Conservation (phyloP, 1,140 invertebrate species). For the Macrostomum lignano region DNA sequence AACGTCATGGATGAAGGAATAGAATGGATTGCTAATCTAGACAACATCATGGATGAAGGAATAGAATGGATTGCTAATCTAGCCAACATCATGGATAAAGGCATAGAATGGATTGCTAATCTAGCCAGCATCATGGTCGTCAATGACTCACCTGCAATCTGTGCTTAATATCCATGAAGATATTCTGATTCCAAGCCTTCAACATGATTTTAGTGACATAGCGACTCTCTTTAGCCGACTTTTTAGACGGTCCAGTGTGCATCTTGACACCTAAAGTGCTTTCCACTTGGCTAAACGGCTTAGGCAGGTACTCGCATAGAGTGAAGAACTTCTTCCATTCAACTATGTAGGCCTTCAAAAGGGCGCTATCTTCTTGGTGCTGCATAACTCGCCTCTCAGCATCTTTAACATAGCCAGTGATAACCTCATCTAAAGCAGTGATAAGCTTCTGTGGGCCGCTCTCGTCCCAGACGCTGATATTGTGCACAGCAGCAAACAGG, state of each 20-base stretch:
- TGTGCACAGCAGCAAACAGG: slow-evolving; percentile 23
- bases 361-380: slow-evolving; percentile 65
- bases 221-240: slow-evolving; percentile 27
- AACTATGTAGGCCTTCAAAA: slow-evolving; percentile 71
- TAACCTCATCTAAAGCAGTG: slow-evolving; percentile 4
- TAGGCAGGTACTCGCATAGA: slow-evolving; percentile 76
- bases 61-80: too few species aligned
- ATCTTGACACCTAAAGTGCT: slow-evolving; percentile 39
- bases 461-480: slow-evolving; percentile 1
- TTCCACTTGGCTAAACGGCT: slow-evolving; percentile 72
- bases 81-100: too few species aligned
- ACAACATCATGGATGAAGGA: too few species aligned
- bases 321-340: slow-evolving; percentile 94
- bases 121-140: too few species aligned
- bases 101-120: too few species aligned
- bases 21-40: too few species aligned
- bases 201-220: slow-evolving; percentile 56
- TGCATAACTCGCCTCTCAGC: slow-evolving; percentile 41
- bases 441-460: not conserved
- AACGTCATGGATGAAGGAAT: too few species aligned
- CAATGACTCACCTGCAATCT: too few species aligned
- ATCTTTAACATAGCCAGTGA: slow-evolving; percentile 1
- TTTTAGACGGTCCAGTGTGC: slow-evolving; percentile 33
- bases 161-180: slow-evolving; percentile 72
- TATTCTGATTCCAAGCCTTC: slow-evolving; percentile 85